Conservation (phyloP, 1,140 invertebrate genomes). For the Stenopsyche tienmushanensis region DNA sequence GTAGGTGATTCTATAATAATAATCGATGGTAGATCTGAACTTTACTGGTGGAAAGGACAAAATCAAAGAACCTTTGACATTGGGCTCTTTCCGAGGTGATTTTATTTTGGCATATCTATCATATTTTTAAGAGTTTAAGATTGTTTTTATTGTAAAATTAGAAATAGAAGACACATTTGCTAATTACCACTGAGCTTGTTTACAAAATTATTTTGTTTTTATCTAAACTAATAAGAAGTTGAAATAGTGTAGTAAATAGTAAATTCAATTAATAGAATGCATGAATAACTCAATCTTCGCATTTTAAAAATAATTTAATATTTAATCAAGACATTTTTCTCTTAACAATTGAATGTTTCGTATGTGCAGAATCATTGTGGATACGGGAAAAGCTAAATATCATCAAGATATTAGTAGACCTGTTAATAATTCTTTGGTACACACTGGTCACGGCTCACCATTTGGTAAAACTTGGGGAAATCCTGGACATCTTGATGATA, state of each 20-base stretch:
- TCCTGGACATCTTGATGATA: slow-evolving; percentile 51
- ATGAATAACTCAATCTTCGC: too few species aligned
- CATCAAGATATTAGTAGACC: slow-evolving; percentile 78
- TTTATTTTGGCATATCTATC: too few species aligned
- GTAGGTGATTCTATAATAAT: slow-evolving; percentile 86
- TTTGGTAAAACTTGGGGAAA: slow-evolving; percentile 86
- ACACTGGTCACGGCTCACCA: slow-evolving; percentile 74
- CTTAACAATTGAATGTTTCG: neutral
- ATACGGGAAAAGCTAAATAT: slow-evolving; percentile 65
- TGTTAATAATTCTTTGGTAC: slow-evolving; percentile 82
- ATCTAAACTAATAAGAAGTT: neutral
- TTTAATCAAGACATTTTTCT: neutral
- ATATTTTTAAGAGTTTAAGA: too few species aligned
- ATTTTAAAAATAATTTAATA: too few species aligned
- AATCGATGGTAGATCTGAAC: slow-evolving; percentile 86
- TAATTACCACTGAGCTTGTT: slow-evolving; percentile 10
- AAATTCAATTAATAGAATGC: too few species aligned
- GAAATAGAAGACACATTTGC: too few species aligned
- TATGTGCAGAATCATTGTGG: slow-evolving; percentile 63
- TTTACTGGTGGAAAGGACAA: slow-evolving; percentile 96
- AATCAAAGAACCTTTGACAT: slow-evolving; percentile 88
- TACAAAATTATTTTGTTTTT: slow-evolving; percentile 18
- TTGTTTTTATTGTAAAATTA: too few species aligned
- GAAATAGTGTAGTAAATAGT: too few species aligned
- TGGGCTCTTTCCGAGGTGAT: slow-evolving; percentile 71